Base-by-base conservation (phyloP, 2,113 vertebrate genomes). In the Toxotes chatareus region DNA sequence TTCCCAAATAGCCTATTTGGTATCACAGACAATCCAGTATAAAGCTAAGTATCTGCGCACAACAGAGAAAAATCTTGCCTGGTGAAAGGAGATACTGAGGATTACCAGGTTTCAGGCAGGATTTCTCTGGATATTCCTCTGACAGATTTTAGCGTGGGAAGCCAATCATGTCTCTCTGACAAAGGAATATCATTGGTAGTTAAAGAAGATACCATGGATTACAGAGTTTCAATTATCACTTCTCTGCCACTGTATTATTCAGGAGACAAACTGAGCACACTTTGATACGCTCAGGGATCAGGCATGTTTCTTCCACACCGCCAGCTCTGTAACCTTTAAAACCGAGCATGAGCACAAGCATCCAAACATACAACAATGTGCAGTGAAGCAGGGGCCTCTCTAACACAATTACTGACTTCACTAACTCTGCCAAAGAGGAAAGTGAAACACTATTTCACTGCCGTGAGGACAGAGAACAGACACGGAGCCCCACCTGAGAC, bases 321-420 rank as follows among this genome's bases (percentile, higher is more conserved):
- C 8, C 47, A 34, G 51, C 73, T 84, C 21, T 60, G 67, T 53
- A 88, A 89, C 85, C 79, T 86, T 86, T 87, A 63, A 63, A 72
- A 60, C 49, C 2, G 36, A 81, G 59, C 69, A 62, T 13, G 21
- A 85, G 76, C 59, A 65, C 60, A 62, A 47, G 40, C 62, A 44
- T 85, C 32, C 72, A 86, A 75, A 86, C 71, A 70, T 47, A 83
- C 81, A 79, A 64, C 70, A 56, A 75, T 76, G 68, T 53, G 73
- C 73, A 80, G 38, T 12, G 57, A 67, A 80, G 76, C 80, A 34
- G 23, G 32, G 32, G 67, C 51, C 60, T 60, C 75, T 86, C 84
- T 68, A 90, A 89, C 80, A 71, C 69, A 88, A 79, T 89, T 84
- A 92, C 73, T 36, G 72, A 83, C 82, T 86, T 80, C 81, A 72